Evolutionary conservation across 2,113 vertebrate species (phyloP).

Genomic region (Laterallus jamaicensis): DNA sequence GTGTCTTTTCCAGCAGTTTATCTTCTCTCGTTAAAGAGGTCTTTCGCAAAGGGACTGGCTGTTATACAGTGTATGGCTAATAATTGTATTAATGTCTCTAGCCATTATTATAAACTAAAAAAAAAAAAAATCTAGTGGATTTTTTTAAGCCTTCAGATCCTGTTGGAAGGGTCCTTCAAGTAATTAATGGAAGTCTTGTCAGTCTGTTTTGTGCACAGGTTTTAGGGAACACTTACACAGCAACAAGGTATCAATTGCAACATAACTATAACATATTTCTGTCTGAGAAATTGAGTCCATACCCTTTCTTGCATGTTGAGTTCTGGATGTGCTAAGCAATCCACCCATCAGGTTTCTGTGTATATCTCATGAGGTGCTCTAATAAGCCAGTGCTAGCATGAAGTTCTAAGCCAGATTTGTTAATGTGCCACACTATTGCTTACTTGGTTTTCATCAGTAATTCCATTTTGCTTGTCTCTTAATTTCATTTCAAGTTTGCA

Average conservation of each 20-base stretch:
- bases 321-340: neutral
- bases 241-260: neutral
- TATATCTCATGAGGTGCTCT: neutral
- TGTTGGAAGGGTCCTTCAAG: neutral
- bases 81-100: neutral
- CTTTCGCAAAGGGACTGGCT: neutral
- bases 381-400: neutral
- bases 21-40: neutral
- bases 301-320: neutral
- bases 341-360: neutral
- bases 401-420: neutral
- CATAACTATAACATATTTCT: neutral
- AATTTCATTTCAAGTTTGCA: neutral
- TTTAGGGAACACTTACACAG: neutral
- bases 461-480: neutral
- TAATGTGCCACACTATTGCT: neutral
- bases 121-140: neutral
- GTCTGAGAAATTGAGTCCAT: neutral
- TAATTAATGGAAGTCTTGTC: neutral
- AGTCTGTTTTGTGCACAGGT: neutral
- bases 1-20: neutral
- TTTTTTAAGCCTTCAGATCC: neutral
- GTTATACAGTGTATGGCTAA: neutral
- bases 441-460: neutral
- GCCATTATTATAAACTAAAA: neutral